Percentiles rank a stretch among this genome's conserved stretches.
These are phyloP conservation scores for Ceratosolen fusciceps DNA, from an alignment of 1,140 invertebrate genomes.

Conservation along the genomic window DNA sequence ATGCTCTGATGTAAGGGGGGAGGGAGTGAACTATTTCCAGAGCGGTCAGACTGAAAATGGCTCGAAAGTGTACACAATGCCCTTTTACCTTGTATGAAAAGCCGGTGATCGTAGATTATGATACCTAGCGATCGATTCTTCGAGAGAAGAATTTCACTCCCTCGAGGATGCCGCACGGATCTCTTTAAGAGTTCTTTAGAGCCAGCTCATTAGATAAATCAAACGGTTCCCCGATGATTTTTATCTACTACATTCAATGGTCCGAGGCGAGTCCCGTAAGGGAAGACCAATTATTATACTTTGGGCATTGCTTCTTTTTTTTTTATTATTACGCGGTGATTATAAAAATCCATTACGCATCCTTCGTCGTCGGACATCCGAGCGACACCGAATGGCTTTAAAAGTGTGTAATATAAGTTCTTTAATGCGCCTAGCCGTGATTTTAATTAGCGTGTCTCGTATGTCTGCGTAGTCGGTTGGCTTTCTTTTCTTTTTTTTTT, in stretches of 20 bases:
- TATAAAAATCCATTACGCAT: background rate
- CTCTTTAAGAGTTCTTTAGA: too few relatives aligned
- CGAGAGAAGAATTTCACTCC: too few relatives aligned
- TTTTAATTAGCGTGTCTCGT: conserved; percentile 42
- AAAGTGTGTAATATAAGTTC: background rate
- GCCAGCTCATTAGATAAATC: background rate
- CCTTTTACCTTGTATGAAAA: background rate
- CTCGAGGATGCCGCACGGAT: too few relatives aligned
- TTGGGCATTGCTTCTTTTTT: background rate
- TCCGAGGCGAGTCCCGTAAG: background rate
- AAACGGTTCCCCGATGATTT: background rate
- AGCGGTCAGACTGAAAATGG: background rate
- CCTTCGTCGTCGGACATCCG: background rate
- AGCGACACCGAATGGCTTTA: background rate
- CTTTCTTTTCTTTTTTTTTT: too few relatives aligned
- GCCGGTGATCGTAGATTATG: background rate
- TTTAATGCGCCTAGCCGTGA: conserved; percentile 6
- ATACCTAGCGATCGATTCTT: background rate
- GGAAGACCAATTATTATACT: background rate
- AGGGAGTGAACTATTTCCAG: too few relatives aligned
- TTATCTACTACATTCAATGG: background rate
- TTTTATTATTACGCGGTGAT: background rate
- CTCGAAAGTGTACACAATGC: background rate
- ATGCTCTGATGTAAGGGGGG: too few relatives aligned
- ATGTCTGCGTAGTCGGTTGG: conserved; percentile 23